Conservation (phyloP, 2,888 invertebrate species). For the Drosophila fulvimacula region DNA sequence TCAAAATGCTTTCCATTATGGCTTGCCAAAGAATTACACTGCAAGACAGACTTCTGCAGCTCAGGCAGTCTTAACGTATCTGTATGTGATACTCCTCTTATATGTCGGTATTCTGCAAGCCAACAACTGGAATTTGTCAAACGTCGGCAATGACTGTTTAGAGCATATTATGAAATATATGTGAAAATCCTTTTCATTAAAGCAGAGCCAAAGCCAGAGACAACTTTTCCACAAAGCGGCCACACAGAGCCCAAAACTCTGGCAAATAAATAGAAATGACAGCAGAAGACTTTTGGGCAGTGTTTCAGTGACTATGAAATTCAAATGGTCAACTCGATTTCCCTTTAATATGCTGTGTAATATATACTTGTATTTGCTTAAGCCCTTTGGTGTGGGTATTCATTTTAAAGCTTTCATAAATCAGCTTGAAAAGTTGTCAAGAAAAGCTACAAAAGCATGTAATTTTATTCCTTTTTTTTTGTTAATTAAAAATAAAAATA, state of each 20-base stretch:
- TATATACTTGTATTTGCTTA: neutral
- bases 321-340: neutral
- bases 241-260: neutral
- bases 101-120: neutral
- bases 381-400: neutral
- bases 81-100: neutral
- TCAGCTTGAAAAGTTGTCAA: neutral
- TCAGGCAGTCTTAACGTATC: neutral
- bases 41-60: neutral
- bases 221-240: neutral
- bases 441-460: no score
- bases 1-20: slow-evolving; percentile 18
- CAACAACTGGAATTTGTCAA: slow-evolving; percentile 7
- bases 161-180: neutral
- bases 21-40: slow-evolving; percentile 9
- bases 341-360: neutral
- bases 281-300: neutral
- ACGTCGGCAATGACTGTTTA: neutral
- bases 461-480: no score
- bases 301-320: neutral
- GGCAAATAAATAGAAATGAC: neutral
- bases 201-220: no score
- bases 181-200: neutral
- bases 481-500: no score
- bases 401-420: no score